Conservation (phyloP, 1,140 invertebrate species). For the Drosophila mauritiana region DNA sequence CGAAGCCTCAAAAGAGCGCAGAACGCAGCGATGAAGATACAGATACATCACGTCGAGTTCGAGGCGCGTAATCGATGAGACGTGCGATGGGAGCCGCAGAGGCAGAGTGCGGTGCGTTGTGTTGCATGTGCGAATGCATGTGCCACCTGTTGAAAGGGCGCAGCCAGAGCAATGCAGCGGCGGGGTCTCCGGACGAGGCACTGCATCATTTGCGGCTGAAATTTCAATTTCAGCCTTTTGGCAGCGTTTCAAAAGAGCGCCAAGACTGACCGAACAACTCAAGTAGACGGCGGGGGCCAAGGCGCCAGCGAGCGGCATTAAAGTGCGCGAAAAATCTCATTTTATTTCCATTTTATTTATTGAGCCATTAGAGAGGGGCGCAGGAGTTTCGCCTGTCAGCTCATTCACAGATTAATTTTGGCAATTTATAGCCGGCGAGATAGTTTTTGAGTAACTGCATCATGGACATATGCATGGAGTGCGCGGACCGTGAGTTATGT, state of each 20-base stretch:
- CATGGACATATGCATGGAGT: constrained; percentile 52
- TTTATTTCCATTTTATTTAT: constrained; percentile 71
- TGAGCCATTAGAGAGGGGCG: constrained; percentile 66
- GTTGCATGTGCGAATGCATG: neutral
- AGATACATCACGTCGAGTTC: constrained; percentile 41
- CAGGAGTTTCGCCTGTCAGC: constrained; percentile 58
- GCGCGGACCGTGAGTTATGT: constrained; percentile 63
- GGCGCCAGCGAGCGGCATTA: constrained; percentile 70
- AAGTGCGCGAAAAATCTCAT: constrained; percentile 70
- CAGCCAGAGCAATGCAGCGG: constrained; percentile 16
- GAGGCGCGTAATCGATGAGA: constrained; percentile 72
- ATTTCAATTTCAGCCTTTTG: constrained; percentile 80
- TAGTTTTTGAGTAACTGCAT: constrained; percentile 78
- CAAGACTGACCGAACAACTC: constrained; percentile 11
- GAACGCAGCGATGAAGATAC: constrained; percentile 1
- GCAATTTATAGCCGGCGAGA: constrained; percentile 71
- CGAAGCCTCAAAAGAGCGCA: constrained; percentile 23
- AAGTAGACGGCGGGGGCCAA: constrained; percentile 61
- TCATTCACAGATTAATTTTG: constrained; percentile 80
- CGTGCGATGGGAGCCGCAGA: constrained; percentile 54
- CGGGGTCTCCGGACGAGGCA: constrained; percentile 44
- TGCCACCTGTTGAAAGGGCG: constrained; percentile 76
- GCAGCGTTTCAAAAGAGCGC: constrained; percentile 70
- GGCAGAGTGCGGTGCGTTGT: neutral
- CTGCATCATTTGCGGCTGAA: constrained; percentile 70